Evolutionary conservation across 2,113 vertebrate species (phyloP).

Genomic region (Dicaeum eximium): DNA sequence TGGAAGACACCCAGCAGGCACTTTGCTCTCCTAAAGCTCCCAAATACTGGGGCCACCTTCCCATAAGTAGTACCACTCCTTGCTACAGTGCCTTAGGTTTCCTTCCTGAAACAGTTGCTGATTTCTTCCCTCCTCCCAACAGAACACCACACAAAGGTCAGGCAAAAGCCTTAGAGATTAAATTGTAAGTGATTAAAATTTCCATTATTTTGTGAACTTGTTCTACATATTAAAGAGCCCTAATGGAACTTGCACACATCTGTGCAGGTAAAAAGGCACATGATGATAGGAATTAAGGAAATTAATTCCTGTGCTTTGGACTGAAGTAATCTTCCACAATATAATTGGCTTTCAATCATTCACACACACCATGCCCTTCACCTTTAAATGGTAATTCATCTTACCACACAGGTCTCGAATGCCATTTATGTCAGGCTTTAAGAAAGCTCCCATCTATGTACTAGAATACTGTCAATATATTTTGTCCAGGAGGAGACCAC

Average conservation of each 20-base stretch:
- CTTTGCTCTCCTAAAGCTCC: background rate
- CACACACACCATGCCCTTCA: conserved; percentile 38
- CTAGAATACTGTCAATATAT: background rate
- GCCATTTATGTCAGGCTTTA: background rate
- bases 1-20: background rate
- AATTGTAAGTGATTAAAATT: conserved; percentile 63
- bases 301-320: conserved; percentile 57
- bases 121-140: background rate
- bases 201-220: conserved; percentile 63
- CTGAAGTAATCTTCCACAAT: conserved; percentile 55
- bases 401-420: background rate
- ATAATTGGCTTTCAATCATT: conserved; percentile 53
- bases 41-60: background rate
- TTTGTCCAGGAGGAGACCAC: background rate
- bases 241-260: conserved; percentile 38
- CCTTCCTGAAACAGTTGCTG: background rate
- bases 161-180: conserved; percentile 59
- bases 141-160: conserved; percentile 12
- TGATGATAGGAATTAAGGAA: conserved; percentile 59
- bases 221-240: conserved; percentile 47
- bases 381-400: conserved; percentile 52
- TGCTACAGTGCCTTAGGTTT: background rate
- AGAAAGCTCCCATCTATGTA: background rate
- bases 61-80: background rate
- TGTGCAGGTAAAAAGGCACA: conserved; percentile 48